Base-by-base conservation (phyloP, 2,113 vertebrate genomes). In the Galemys pyrenaicus region DNA sequence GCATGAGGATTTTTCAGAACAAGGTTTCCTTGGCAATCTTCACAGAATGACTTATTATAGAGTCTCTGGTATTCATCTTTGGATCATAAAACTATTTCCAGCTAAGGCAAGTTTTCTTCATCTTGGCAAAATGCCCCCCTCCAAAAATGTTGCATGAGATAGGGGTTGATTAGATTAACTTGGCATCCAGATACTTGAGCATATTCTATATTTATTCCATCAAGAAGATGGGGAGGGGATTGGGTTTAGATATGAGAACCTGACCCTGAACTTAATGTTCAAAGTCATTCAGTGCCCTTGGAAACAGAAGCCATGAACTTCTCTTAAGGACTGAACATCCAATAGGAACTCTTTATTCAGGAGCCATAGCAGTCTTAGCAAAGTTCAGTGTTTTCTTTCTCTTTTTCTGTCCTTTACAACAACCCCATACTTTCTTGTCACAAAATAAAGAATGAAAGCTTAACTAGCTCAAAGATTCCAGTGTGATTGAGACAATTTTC, bases 21-120 rank as follows among this genome's bases (percentile, higher is more conserved):
- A 80, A 96, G 95, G 56, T 32, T 94, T 97, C 93, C 92, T 97
- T 97, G 96, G 97, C 97, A 98, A 58, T 24, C 60, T 92, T 89
- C 67, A 82, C 62, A 87, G 94, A 94, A 79, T 84, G 88, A 97
- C 97, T 97, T 96, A 96, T 87, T 94, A 32, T 84, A 91, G 89
- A 84, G 86, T 87, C 92, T 93, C 80, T 73, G 70, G 35, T 97
- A 68, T 60, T 96, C 91, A 95, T 80, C 86, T 88, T 97, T 94
- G 87, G 51, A 37, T 95, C 26, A 0, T 94, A 94, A 94, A 97
- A 97, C 95, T 96, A 75, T 75, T 82, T 93, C 88, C 84, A 92
- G 41, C 64, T 56, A 79, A 79, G 32, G 86, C 94, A 90, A 95
- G 37, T 95, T 93, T 95, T n/a, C 70, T 92, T 37, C n/a, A 94